Conservation (phyloP, 2,888 invertebrate species). For the Eupsilia transversa region DNA sequence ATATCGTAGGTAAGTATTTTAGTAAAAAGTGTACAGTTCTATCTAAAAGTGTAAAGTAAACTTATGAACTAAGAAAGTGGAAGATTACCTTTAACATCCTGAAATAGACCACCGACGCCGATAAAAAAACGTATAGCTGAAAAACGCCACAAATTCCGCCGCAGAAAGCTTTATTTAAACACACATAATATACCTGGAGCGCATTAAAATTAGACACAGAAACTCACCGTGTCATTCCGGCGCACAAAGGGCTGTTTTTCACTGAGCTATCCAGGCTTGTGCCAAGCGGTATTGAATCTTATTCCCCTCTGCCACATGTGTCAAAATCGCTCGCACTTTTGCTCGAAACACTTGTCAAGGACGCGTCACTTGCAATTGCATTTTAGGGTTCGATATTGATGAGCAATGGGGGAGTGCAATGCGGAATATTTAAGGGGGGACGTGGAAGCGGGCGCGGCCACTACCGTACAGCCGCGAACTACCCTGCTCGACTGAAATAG, state of each 20-base stretch:
- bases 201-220: constrained; percentile 63
- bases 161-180: constrained; percentile 42
- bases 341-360: constrained; percentile 70
- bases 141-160: constrained; percentile 26
- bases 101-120: constrained; percentile 13
- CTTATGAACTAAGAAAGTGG: constrained; percentile 14
- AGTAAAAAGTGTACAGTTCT: background rate
- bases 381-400: constrained; percentile 60
- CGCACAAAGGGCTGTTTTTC: constrained; percentile 79
- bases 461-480: constrained; percentile 80
- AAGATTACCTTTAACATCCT: background rate
- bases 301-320: constrained; percentile 88
- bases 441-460: constrained; percentile 81
- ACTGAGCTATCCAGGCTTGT: constrained; percentile 87
- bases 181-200: constrained; percentile 56
- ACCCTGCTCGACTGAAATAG: constrained; percentile 73
- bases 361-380: constrained; percentile 72
- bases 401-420: constrained; percentile 67
- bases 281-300: constrained; percentile 88
- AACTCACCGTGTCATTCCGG: constrained; percentile 88
- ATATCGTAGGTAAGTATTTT: background rate
- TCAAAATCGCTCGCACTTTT: constrained; percentile 78
- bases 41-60: constrained; percentile 10
- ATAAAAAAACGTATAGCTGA: constrained; percentile 3
- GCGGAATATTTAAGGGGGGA: constrained; percentile 66